Percentiles rank a stretch among this genome's conserved stretches.
Evolutionary conservation across 2,113 vertebrate genomes (phyloP).

Genomic region (Colinus virginianus): DNA sequence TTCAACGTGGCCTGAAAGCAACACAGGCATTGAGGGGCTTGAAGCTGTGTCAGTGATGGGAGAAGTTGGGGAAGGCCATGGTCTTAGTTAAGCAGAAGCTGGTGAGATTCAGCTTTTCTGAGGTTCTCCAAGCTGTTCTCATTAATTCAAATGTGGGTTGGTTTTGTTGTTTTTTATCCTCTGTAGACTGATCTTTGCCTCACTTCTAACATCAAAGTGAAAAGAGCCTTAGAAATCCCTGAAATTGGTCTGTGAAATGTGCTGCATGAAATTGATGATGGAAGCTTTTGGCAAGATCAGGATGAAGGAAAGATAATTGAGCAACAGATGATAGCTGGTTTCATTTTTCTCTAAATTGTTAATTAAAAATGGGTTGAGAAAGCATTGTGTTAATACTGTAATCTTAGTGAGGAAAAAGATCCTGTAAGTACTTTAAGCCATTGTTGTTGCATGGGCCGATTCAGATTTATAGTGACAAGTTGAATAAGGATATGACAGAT

Average conservation of each 20-base stretch:
- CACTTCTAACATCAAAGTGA: slow-evolving; percentile 20
- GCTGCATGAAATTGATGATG: background rate
- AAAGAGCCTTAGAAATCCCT: slow-evolving; percentile 16
- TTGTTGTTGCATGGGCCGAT: background rate
- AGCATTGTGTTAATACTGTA: background rate
- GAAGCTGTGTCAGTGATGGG: background rate
- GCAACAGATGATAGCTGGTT: background rate
- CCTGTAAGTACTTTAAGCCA: background rate
- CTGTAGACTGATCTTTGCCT: background rate
- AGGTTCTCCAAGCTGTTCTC: background rate
- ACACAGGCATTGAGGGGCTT: background rate
- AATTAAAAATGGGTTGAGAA: background rate
- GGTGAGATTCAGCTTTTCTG: background rate
- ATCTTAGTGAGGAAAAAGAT: background rate
- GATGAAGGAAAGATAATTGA: background rate
- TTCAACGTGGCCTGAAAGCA: background rate
- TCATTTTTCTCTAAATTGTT: background rate
- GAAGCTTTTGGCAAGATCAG: background rate
- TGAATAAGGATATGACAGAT: background rate
- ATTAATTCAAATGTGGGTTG: background rate
- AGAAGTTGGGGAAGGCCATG: background rate
- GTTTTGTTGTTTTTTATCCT: background rate
- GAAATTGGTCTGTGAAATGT: background rate
- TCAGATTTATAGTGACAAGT: background rate
- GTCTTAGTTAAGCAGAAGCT: background rate